Evolutionary conservation across 2,797 vertebrate genomes (phyloP).

Genomic region (Propithecus perrieri): DNA sequence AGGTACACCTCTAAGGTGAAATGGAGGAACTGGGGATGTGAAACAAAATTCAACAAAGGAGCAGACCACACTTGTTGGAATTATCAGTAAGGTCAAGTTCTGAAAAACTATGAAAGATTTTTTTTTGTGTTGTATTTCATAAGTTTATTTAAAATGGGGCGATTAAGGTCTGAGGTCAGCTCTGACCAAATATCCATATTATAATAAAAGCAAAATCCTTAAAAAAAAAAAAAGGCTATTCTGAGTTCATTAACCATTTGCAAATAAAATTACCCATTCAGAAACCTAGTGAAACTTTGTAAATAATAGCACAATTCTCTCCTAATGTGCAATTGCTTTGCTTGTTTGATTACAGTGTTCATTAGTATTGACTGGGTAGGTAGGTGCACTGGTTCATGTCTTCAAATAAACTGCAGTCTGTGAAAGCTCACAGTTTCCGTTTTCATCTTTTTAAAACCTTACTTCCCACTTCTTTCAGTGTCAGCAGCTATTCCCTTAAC

Average conservation of each 20-base stretch:
- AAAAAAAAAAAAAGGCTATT: background rate
- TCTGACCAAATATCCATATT: background rate
- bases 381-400: conserved; percentile 74
- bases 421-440: conserved; percentile 59
- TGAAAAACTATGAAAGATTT: background rate
- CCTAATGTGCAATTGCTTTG: conserved; percentile 82
- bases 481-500: conserved; percentile 60
- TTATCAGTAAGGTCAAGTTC: conserved; percentile 6
- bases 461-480: conserved; percentile 31
- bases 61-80: background rate
- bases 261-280: conserved; percentile 78
- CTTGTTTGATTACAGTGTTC: conserved; percentile 83
- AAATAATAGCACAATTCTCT: conserved; percentile 78
- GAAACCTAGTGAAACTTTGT: conserved; percentile 74
- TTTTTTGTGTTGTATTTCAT: conserved; percentile 1
- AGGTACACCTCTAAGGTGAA: background rate
- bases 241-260: conserved; percentile 72
- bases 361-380: conserved; percentile 81
- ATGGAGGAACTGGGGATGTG: background rate
- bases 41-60: background rate
- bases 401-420: conserved; percentile 72
- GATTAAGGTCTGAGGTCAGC: background rate
- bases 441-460: conserved; percentile 63
- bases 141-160: background rate
- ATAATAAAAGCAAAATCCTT: background rate